These are phyloP conservation scores for Oncorhynchus gorbuscha DNA, from an alignment of 2,113 vertebrate genomes.

Conservation along the genomic window DNA sequence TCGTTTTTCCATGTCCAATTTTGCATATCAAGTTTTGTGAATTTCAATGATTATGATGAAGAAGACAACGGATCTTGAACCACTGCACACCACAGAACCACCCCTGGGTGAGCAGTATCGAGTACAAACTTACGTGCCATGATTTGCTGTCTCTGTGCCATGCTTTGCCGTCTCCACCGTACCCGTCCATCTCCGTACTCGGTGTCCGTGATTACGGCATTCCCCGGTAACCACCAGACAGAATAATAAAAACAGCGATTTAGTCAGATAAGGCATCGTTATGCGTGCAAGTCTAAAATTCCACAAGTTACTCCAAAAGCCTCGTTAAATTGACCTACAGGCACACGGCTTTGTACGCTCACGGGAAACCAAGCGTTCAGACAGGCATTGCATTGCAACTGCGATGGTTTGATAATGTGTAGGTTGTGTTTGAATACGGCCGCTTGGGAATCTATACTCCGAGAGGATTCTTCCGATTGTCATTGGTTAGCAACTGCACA, in stretches of 20 bases:
- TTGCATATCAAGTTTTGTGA: no score
- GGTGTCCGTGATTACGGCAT: constrained; percentile 77
- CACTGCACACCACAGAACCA: background rate
- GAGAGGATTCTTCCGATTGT: constrained; percentile 22
- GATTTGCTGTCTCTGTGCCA: constrained; percentile 70
- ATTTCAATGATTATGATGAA: background rate
- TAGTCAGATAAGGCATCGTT: constrained; percentile 81
- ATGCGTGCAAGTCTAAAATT: constrained; percentile 24
- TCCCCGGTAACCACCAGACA: constrained; percentile 80
- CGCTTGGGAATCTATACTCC: constrained; percentile 25
- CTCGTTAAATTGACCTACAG: constrained; percentile 29
- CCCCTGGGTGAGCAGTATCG: background rate
- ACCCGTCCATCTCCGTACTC: constrained; percentile 81
- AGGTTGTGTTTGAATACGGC: constrained; percentile 27
- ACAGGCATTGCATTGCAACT: background rate
- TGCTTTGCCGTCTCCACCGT: constrained; percentile 76
- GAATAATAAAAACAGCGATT: constrained; percentile 77
- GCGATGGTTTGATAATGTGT: constrained; percentile 7
- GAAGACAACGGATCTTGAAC: background rate
- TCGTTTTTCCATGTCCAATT: background rate
- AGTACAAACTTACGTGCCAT: constrained; percentile 77
- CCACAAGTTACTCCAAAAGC: constrained; percentile 65
- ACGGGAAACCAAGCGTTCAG: background rate
- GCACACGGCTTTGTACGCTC: constrained; percentile 46
- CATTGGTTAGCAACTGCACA: constrained; percentile 43